phyloP scores from a whole-genome alignment of 2,888 invertebrate species.

The Helobdella robusta region DNA sequence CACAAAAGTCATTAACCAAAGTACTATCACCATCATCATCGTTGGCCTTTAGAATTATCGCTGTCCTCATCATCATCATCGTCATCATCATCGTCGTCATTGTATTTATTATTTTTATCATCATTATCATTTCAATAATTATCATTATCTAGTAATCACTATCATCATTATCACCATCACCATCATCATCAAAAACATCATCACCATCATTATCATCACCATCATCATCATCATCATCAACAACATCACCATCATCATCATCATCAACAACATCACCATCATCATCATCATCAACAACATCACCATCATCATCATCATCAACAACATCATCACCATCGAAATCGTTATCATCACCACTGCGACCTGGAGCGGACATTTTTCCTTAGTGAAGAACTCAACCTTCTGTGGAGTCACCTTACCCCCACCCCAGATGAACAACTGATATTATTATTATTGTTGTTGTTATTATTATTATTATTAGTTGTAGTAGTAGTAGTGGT shows the following conservation, averaged over 20 bases:
- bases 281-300: constrained; percentile 21
- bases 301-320: constrained; percentile 24
- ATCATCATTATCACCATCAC: constrained; percentile 3
- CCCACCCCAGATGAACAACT: constrained; percentile 49
- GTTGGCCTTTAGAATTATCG: not conserved
- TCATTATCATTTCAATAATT: not conserved
- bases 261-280: constrained; percentile 18
- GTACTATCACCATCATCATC: constrained; percentile 1
- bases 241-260: not conserved
- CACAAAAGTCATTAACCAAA: no score
- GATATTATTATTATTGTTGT: constrained; percentile 18
- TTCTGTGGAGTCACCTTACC: constrained; percentile 45
- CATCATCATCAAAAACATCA: not conserved
- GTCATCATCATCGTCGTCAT: constrained; percentile 4
- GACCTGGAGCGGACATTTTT: constrained; percentile 44
- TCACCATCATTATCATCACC: not conserved
- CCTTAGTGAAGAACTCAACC: constrained; percentile 45
- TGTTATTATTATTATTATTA: no score
- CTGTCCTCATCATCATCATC: constrained; percentile 1
- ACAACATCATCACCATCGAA: constrained; percentile 18
- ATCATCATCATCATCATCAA: constrained; percentile 9
- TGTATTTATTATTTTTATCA: not conserved
- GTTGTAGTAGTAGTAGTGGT: no score
- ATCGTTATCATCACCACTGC: constrained; percentile 14
- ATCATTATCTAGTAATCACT: not conserved